Evolutionary conservation across 2,888 invertebrate genomes (phyloP), one percentile per base, ranked within the genome.

Genomic region (Scaptomyza parva): DNA sequence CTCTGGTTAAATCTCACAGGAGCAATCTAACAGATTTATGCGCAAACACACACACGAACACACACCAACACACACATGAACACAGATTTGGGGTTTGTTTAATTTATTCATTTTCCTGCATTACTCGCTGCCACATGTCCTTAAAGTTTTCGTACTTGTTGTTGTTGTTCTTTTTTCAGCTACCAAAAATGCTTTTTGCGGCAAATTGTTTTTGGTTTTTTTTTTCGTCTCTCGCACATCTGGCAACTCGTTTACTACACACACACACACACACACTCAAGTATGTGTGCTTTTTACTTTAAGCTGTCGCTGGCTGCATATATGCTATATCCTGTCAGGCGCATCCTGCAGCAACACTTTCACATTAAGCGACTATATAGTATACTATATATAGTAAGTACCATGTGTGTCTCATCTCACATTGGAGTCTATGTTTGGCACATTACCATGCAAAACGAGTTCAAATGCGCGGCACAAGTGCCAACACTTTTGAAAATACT

Each of bases 81-180:
- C 53, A 50, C 55, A 45, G 37, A 37, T 37, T 37, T 1, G 37
- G 22, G 61, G n/a, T n/a, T n/a, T 70, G 53, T 70, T 68, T 70
- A 80, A 83, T 82, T 76, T 82, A 81, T 84, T 84, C 85, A 81
- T 76, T 63, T 76, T 63, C 59, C 73, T 80, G 67, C 80, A 79
- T 73, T 69, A 67, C 66, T 50, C 48, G 48, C 33, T 45, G 62
- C 47, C 65, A 61, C 58, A 54, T 50, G 59, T 75, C 67, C 78
- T 72, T 77, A 48, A 78, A 80, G 70, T 58, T n/a, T n/a, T n/a
- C n/a, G n/a, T n/a, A 68, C 61, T 63, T 61, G 20, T 40, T 40
- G 5, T 40, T 45, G 9, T 14, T 65, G 35, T 28, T 53, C 7
- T n/a, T n/a, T n/a, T n/a, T n/a, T n/a, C n/a, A n/a, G n/a, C 68